Base-by-base conservation (phyloP, 1,140 invertebrate species). In the Pteromalus puparum region DNA sequence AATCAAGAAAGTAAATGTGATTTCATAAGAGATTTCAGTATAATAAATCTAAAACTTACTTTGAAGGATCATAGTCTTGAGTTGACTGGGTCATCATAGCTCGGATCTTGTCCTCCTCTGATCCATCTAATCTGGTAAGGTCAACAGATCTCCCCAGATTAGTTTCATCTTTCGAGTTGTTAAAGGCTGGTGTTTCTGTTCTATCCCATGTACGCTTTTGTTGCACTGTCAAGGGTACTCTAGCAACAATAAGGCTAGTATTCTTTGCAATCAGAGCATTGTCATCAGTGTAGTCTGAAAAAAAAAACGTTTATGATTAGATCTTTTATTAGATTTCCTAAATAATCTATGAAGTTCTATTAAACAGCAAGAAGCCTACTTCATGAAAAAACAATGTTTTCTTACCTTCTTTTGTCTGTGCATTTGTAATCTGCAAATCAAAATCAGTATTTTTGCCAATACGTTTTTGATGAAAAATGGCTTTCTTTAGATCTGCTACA, bases 21-120 rank as follows among this genome's bases (percentile, higher is more conserved):
- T 75, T 46, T 46, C 18, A 21, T 21, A 61, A 21, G 4, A 6
- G 5, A 61, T 61, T 61, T 1, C 21, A 61, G 18, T n/a, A 21
- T 61, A 7, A 30, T 68, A n/a, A 30, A 13, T 68, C 26, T 42
- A 80, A 53, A 68, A 34, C 74, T 95, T 95, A 99, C 98, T 98
- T 99, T 91, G 97, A 97, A 83, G 98, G 97, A 93, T 99, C 98
- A 95, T 99, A 99, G 91, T 99, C 98, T 90, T 97, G 96, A 74
- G 98, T 98, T 65, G 98, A 99, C 90, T 99, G 98, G 81, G 96
- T 95, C 95, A 99, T 99, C 97, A 99, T 99, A 86, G 97, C 98
- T 90, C 96, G 96, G 89, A 99, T 98, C 93, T 99, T 99, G 90
- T 99, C 98, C 89, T 99, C 97, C 94, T 99, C 99, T 42, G 97